phyloP scores from a whole-genome alignment of 2,113 vertebrate genomes.

The Morone saxatilis region DNA sequence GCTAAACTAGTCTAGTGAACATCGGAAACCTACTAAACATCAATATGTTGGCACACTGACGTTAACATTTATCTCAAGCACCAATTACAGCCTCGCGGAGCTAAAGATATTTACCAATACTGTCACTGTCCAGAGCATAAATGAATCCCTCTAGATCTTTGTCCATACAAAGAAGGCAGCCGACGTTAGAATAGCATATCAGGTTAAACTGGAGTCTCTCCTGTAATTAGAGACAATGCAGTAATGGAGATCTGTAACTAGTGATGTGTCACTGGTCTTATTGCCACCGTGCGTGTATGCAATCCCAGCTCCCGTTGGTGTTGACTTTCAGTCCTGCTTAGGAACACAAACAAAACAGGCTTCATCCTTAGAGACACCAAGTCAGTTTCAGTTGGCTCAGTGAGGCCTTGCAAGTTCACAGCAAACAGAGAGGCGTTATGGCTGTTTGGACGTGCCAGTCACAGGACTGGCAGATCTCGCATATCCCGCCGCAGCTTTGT shows the following conservation, averaged over 20 bases:
- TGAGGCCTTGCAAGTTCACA: conserved; percentile 17
- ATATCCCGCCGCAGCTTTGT: conserved; percentile 6
- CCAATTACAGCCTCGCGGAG: background rate
- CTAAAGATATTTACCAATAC: background rate
- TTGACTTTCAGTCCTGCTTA: conserved; percentile 53
- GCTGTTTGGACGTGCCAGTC: conserved; percentile 22
- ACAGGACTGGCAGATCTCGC: conserved; percentile 11
- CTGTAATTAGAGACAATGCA: conserved; percentile 18
- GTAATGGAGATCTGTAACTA: conserved; percentile 6
- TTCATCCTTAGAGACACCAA: conserved; percentile 42
- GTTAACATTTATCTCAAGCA: background rate
- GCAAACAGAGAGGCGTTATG: conserved; percentile 34
- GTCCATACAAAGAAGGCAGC: background rate
- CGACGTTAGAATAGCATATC: background rate
- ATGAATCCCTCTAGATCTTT: background rate
- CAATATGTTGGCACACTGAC: background rate
- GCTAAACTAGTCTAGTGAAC: no score
- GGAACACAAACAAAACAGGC: conserved; percentile 46
- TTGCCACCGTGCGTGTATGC: background rate
- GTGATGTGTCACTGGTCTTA: background rate
- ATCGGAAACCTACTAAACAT: background rate
- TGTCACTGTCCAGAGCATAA: background rate
- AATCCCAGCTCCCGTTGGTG: conserved; percentile 32
- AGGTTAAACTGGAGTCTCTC: background rate
- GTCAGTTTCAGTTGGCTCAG: conserved; percentile 43